phyloP scores from a whole-genome alignment of 23 tunicate species.

The Ascidia mentula region DNA sequence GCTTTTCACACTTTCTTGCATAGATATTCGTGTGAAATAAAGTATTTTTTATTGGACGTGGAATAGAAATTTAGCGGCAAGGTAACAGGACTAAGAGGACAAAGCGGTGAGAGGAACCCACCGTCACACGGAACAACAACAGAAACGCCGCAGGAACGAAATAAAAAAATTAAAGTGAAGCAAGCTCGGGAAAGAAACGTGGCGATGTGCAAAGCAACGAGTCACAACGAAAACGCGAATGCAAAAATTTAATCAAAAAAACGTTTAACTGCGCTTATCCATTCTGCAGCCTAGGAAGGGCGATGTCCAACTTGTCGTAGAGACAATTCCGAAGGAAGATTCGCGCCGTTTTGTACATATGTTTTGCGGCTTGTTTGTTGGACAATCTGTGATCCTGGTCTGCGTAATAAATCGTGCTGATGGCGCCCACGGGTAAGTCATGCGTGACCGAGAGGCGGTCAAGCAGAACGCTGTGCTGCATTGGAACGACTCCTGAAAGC shows the following conservation, averaged over 20 bases:
- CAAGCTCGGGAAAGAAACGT: neutral
- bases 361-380: constrained; percentile 11
- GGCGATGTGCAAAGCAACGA: neutral
- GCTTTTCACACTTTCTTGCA: too few species aligned
- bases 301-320: constrained; percentile 17
- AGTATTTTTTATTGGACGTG: too few species aligned
- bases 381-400: constrained; percentile 22
- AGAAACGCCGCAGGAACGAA: too few species aligned
- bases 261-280: neutral
- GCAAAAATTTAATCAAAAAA: neutral
- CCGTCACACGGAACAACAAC: too few species aligned
- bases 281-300: neutral
- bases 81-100: too few species aligned
- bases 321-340: constrained; percentile 47
- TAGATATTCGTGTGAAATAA: too few species aligned
- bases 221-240: neutral
- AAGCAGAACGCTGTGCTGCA: constrained; percentile 55
- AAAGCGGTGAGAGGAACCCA: too few species aligned
- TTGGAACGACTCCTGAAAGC: constrained; percentile 30
- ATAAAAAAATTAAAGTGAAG: neutral
- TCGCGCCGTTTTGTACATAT: constrained; percentile 35
- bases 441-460: constrained; percentile 17
- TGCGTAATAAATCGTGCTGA: constrained; percentile 33
- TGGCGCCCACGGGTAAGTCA: constrained; percentile 20
- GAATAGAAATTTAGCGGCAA: too few species aligned